A percentile compares a stretch with the other conserved stretches of the same genome.
Evolutionary conservation across 2,888 invertebrate genomes (phyloP).

Genomic region (Osmoderma eremita): DNA sequence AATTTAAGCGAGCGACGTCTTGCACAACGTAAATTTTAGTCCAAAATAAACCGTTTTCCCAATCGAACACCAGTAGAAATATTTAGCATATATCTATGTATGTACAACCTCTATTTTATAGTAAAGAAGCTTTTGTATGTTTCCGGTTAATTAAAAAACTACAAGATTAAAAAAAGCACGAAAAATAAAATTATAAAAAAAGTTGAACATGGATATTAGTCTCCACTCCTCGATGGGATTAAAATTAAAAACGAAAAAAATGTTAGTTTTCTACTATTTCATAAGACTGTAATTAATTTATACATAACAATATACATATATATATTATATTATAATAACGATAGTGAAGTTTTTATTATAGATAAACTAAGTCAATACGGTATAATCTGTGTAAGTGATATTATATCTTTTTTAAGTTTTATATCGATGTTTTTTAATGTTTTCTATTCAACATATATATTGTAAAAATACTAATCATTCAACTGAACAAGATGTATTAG

Average conservation of each 20-base stretch:
- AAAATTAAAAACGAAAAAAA: conserved; percentile 5
- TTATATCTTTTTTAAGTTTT: conserved; percentile 38
- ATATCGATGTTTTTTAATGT: conserved; percentile 33
- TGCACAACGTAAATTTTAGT: not conserved
- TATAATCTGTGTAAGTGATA: conserved; percentile 37
- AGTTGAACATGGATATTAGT: not conserved
- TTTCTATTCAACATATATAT: conserved; percentile 31
- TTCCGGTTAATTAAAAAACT: conserved; percentile 26
- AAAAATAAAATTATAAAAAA: conserved; percentile 8
- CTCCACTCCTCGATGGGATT: conserved; percentile 17
- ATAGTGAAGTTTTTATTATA: conserved; percentile 21
- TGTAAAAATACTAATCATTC: conserved; percentile 33
- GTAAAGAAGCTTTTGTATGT: conserved; percentile 30
- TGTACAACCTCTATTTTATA: conserved; percentile 33
- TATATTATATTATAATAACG: conserved; percentile 9
- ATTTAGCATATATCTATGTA: conserved; percentile 3
- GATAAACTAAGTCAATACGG: conserved; percentile 40
- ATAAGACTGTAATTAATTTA: conserved; percentile 42
- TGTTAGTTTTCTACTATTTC: conserved; percentile 38
- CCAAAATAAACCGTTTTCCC: conserved; percentile 17
- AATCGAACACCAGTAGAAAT: conserved; percentile 20
- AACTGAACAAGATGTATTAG: conserved; percentile 14
- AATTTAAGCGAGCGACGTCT: no score
- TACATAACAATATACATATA: conserved; percentile 14
- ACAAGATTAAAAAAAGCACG: conserved; percentile 9